Percentiles rank a stretch among this genome's conserved stretches.
Evolutionary conservation across 2,797 vertebrate genomes (phyloP).

Genomic region (Sebastes nivosus): DNA sequence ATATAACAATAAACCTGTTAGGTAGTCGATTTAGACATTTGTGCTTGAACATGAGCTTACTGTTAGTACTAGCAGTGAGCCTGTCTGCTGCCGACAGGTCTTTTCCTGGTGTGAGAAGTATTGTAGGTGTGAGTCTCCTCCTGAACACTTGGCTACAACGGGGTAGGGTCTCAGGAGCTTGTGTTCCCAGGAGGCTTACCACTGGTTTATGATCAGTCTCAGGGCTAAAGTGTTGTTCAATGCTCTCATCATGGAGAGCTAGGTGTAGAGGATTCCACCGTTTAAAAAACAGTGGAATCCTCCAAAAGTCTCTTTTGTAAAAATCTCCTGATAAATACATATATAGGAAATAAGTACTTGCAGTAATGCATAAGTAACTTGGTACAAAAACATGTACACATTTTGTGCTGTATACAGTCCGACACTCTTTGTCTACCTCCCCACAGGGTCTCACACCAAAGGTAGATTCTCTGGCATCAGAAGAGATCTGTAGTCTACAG

Average conservation of each 20-base stretch:
- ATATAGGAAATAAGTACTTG: not conserved
- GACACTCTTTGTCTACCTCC: not conserved
- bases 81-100: no score
- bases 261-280: not conserved
- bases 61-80: no score
- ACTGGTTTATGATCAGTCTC: not conserved
- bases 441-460: constrained; percentile 43
- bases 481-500: constrained; percentile 82
- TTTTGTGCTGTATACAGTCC: not conserved
- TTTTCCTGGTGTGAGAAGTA: no score
- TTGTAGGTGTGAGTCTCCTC: no score
- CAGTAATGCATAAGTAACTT: not conserved
- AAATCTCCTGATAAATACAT: not conserved
- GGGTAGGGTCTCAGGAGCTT: no score
- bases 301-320: not conserved
- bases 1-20: no score
- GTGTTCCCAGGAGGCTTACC: not conserved
- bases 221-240: no score
- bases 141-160: no score
- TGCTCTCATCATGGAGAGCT: not conserved
- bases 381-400: not conserved
- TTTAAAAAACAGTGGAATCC: not conserved
- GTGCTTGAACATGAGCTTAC: no score
- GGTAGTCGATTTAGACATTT: no score
- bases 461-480: constrained; percentile 49